Conservation (phyloP, 2,888 invertebrate species). For the Lobophora halterata region DNA sequence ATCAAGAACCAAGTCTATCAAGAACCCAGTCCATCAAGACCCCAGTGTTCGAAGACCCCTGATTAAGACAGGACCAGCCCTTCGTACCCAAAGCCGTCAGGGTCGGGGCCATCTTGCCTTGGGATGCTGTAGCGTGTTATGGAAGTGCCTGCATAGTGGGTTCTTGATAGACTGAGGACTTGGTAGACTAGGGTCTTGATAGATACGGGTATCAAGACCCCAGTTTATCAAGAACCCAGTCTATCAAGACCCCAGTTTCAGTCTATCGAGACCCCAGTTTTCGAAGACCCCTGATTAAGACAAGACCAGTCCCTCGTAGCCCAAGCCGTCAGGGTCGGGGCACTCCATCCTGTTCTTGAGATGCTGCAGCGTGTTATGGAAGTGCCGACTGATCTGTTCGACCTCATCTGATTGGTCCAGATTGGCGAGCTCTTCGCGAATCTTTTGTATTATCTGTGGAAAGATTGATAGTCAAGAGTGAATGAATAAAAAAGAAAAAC, state of each 20-base stretch:
- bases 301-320: slow-evolving; percentile 82
- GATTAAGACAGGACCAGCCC: slow-evolving; percentile 38
- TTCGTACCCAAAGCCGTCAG: slow-evolving; percentile 83
- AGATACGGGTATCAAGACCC: too few species aligned
- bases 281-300: too few species aligned
- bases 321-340: slow-evolving; percentile 82
- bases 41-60: too few species aligned
- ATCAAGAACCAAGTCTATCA: too few species aligned
- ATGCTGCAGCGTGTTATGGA: slow-evolving; percentile 93
- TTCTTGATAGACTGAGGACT: too few species aligned
- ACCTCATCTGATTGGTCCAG: slow-evolving; percentile 97
- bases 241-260: too few species aligned
- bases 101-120: slow-evolving; percentile 83
- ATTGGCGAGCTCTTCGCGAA: slow-evolving; percentile 95
- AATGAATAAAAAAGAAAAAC: too few species aligned
- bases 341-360: slow-evolving; percentile 84
- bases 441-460: slow-evolving; percentile 92
- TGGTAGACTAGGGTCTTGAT: too few species aligned
- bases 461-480: slow-evolving; percentile 1
- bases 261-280: too few species aligned
- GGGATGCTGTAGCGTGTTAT: slow-evolving; percentile 92
- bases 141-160: too few species aligned
- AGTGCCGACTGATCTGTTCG: slow-evolving; percentile 97
- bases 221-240: too few species aligned
- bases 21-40: too few species aligned